Base-by-base conservation (phyloP, 53 echinoderm and acorn worm species). In the Luidia sarsii region DNA sequence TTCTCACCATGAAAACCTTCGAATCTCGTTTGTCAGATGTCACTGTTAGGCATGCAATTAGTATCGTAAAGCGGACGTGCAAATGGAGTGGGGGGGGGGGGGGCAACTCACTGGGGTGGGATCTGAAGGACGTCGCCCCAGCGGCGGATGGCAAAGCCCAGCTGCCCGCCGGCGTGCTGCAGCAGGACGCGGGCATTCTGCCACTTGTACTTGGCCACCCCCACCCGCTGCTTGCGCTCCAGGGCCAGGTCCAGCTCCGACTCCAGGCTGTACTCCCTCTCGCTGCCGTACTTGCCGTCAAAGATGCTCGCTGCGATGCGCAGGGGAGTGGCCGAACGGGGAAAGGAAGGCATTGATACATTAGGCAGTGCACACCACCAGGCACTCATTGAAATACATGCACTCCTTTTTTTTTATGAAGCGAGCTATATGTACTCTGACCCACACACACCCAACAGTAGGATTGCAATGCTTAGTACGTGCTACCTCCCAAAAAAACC, bases 211-310 rank as follows among this genome's bases (percentile, higher is more conserved):
- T 89, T 94, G 20, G 97, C 97, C 21, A 97, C 92, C 0, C 82
- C 73, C 0, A 97, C 75, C 54, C 97, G 83, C 85, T 97, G 97
- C 51, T 97, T 90, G 48, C 87, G 88, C 33, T 97, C 97, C 75
- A 87, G 31, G 39, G 83, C 28, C 73, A 93, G 65, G 54, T 97
- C 97, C 50, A 97, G 81, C 33, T 97, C 91, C 5, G 87, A 71
- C 81, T 97, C 97, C 41, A 97, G 61, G 25, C 68, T 88, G 65
- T 86, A 91, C 59, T 97, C 97, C 15, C 68, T 60, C 71, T 97
- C 97, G 51, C 97, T 97, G 48, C 97, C 97, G 55, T 97, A 97
- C 50, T 97, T 97, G 38, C 92, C 92, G 63, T 97, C 93, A 85
- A 97, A 97, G 33, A 97, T 88, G 48, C 86, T 75, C 30, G 88